These are phyloP conservation scores for Eledona agricola DNA, from an alignment of 2,888 invertebrate genomes.

Conservation along the genomic window DNA sequence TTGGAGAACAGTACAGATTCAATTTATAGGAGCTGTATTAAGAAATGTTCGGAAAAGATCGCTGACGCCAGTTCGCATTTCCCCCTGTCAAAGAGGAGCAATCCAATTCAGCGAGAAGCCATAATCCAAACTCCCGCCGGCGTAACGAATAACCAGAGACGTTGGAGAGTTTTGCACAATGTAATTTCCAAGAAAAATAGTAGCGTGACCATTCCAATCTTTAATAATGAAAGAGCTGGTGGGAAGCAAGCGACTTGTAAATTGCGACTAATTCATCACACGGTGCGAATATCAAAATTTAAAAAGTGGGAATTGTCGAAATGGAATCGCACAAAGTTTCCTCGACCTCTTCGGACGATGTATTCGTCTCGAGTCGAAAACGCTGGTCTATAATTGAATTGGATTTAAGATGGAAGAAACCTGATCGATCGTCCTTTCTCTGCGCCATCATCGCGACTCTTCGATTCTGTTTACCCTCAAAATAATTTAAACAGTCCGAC, in stretches of 20 bases:
- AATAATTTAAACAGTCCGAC: conserved; percentile 22
- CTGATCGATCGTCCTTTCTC: conserved; percentile 33
- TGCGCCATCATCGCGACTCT: conserved; percentile 24
- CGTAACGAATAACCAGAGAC: conserved; percentile 28
- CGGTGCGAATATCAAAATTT: no score
- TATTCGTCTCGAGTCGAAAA: no score
- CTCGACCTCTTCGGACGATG: no score
- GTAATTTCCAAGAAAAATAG: conserved; percentile 26
- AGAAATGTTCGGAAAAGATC: conserved; percentile 41
- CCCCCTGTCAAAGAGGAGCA: conserved; percentile 45
- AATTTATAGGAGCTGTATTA: conserved; percentile 47
- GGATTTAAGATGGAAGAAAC: conserved; percentile 35
- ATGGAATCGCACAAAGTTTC: no score
- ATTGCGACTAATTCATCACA: no score
- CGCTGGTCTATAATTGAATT: conserved; percentile 37
- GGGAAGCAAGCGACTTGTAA: no score
- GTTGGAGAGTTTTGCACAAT: conserved; percentile 22
- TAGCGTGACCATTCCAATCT: conserved; percentile 7
- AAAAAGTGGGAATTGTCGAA: no score
- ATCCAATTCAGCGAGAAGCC: conserved; percentile 48
- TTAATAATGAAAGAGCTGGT: no score
- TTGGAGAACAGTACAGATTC: conserved; percentile 46
- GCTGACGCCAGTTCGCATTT: conserved; percentile 41
- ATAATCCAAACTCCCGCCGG: conserved; percentile 38
- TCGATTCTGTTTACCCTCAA: conserved; percentile 26